Conservation (phyloP, 2,113 vertebrate genomes). For the Athene noctua region DNA sequence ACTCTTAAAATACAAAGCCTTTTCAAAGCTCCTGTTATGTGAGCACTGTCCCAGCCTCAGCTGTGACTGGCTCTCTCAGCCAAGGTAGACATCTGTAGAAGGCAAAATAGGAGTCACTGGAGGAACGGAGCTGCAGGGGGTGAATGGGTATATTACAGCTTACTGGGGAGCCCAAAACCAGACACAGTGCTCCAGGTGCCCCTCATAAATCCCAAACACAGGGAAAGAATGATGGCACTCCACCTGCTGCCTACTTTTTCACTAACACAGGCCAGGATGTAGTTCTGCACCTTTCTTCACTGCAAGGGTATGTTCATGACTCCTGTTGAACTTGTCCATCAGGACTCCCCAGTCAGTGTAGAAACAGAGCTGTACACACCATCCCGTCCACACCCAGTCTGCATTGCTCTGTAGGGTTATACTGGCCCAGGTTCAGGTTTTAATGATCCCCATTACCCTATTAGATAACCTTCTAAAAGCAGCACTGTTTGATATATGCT, state of each 20-base stretch:
- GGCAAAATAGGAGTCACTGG: not conserved
- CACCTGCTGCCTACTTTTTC: not conserved
- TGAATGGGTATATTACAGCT: not conserved
- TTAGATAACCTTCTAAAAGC: not conserved
- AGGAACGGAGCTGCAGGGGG: not conserved
- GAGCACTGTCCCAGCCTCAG: not conserved
- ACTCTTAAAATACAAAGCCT: not conserved
- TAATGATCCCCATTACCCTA: not conserved
- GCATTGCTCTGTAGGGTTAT: not conserved
- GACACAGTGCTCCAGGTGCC: not conserved
- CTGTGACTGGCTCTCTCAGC: not conserved
- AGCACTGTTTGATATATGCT: not conserved
- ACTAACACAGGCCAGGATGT: not conserved
- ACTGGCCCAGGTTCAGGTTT: not conserved
- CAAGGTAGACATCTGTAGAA: not conserved
- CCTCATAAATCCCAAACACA: not conserved
- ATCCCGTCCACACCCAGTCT: not conserved
- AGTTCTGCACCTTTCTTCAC: not conserved
- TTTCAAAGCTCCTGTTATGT: not conserved
- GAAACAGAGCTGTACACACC: not conserved
- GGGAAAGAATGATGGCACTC: not conserved
- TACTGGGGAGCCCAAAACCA: not conserved
- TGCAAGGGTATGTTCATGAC: not conserved
- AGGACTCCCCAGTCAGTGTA: rapidly evolving
- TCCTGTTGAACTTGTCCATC: not conserved